Evolutionary conservation across 2,797 vertebrate genomes (phyloP).

Genomic region (Enteromius fasciolatus): DNA sequence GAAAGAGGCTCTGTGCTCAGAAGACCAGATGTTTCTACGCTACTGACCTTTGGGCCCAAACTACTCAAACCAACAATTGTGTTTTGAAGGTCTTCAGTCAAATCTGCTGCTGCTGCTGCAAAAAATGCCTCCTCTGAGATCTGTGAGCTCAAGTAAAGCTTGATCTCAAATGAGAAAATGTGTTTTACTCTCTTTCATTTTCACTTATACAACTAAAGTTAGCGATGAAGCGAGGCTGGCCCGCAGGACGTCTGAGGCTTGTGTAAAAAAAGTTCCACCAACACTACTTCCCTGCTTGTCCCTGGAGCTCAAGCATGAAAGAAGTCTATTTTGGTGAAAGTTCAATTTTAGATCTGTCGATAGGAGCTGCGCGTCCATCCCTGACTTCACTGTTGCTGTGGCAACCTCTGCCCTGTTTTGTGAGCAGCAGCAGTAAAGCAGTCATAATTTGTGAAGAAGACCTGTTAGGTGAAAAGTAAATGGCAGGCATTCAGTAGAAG

Average conservation of each 20-base stretch:
- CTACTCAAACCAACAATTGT: slow-evolving; percentile 4
- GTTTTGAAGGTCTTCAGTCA: neutral
- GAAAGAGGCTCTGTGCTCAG: slow-evolving; percentile 15
- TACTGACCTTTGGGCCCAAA: neutral
- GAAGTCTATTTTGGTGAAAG: slow-evolving; percentile 61
- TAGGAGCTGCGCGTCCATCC: slow-evolving; percentile 35
- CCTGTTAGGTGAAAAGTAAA: neutral
- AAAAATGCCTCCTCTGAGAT: neutral
- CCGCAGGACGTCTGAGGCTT: slow-evolving; percentile 15
- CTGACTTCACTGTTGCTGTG: slow-evolving; percentile 70
- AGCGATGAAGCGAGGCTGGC: neutral
- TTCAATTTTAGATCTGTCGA: slow-evolving; percentile 55
- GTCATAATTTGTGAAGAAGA: slow-evolving; percentile 16
- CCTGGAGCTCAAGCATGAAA: slow-evolving; percentile 25
- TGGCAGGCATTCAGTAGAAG: neutral
- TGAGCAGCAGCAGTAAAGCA: slow-evolving; percentile 64
- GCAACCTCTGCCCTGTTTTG: slow-evolving; percentile 74
- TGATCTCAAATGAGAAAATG: neutral
- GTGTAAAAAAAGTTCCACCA: slow-evolving; percentile 35
- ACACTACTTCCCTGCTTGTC: neutral
- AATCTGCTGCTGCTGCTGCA: neutral
- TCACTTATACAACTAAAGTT: slow-evolving; percentile 3
- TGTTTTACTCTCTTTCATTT: neutral
- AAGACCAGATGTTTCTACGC: slow-evolving; percentile 9
- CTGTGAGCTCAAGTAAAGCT: neutral